Conservation (phyloP, 2,797 vertebrate genomes). For the Chloroceryle amazona region DNA sequence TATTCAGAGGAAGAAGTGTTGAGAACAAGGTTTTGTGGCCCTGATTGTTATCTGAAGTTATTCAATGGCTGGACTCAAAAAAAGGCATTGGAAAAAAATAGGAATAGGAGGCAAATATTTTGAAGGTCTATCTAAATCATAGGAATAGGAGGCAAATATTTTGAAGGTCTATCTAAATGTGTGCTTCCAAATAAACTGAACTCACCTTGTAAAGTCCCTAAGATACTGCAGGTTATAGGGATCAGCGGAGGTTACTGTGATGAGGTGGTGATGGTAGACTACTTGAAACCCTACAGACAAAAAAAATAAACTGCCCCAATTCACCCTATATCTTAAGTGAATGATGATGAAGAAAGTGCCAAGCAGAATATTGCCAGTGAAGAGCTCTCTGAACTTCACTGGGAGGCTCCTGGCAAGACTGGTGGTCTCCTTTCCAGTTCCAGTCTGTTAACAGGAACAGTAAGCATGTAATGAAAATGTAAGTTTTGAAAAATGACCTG, state of each 20-base stretch:
- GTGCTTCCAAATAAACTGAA: neutral
- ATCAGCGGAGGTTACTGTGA: neutral
- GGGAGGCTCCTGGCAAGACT: neutral
- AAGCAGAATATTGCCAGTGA: neutral
- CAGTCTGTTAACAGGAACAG: neutral
- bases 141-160: neutral
- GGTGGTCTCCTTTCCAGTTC: neutral
- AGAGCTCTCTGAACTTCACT: neutral
- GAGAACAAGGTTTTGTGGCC: neutral
- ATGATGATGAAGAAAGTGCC: neutral
- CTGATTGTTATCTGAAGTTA: neutral
- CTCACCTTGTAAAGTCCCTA: neutral
- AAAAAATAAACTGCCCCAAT: neutral
- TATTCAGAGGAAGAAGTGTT: neutral
- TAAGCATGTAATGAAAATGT: rapidly evolving
- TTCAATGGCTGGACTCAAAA: neutral
- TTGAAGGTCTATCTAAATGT: neutral
- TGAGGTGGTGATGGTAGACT: neutral
- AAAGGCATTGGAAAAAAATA: neutral
- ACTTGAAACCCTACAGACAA: neutral
- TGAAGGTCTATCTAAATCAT: neutral
- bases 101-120: neutral
- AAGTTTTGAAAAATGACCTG: neutral
- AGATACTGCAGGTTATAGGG: neutral
- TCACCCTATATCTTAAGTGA: neutral